Base-by-base conservation (phyloP, 2,113 vertebrate genomes). In the Tyto alba region DNA sequence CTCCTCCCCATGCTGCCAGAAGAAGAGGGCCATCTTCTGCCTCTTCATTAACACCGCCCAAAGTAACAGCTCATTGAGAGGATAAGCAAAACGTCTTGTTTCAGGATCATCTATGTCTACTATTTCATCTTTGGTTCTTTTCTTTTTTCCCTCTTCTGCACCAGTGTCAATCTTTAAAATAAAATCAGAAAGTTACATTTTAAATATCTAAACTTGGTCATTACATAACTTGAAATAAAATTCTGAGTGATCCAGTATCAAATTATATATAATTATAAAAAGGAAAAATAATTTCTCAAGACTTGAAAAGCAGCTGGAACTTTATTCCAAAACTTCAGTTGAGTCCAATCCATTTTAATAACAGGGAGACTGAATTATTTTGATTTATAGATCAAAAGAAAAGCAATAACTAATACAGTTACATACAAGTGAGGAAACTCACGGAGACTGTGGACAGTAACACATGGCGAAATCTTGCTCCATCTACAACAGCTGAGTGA, bases 21-120 rank as follows among this genome's bases (percentile, higher is more conserved):
- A 99, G 97, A 99, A 99, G 19, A 99, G 99, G 1, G 99, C 98
- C 99, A 99, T 99, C 94, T 99, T 99, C 96, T 99, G 99, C 83
- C 99, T 98, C 98, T 99, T 99, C 99, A 99, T 99, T 77, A 99
- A 98, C 88, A 99, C 99, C 1, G 99, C 99, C 99, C 99, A 99
- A 88, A 99, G 99, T 89, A 99, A 96, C 73, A 99, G 98, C 97
- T 99, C 99, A 16, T 99, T 99, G 97, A 99, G 99, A 56, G 99
- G 99, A 95, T 99, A 99, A 21, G 99, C 98, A 94, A 99, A 99
- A 34, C 99, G 98, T 52, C 98, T 98, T 0, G 98, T 99, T 98
- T 99, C 99, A 14, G 99, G 99, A 96, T 99, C 99, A 72, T 99
- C 99, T 59, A 99, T 99, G 97, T 99, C 99, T 91, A 99, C 99